Conservation (phyloP, 2,113 vertebrate species). For the Paramormyrops kingsleyae region DNA sequence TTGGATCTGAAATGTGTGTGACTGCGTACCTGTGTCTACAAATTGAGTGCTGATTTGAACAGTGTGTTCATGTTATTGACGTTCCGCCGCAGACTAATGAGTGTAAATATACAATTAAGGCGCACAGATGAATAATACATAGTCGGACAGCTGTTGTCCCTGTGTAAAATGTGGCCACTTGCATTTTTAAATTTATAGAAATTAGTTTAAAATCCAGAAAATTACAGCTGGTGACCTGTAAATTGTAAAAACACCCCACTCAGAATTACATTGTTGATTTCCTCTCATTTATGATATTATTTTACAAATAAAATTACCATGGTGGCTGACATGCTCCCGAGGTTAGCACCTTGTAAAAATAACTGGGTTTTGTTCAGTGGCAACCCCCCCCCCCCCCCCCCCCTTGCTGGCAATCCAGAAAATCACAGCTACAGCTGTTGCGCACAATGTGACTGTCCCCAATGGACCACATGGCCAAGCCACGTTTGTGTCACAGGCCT, state of each 20-base stretch:
- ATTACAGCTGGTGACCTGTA: not conserved
- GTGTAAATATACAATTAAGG: slow-evolving; percentile 1
- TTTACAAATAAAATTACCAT: not conserved
- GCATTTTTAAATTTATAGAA: not conserved
- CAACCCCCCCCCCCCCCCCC: not conserved
- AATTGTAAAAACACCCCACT: not conserved
- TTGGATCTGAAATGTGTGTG: not conserved
- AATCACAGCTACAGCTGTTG: not conserved
- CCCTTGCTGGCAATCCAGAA: not conserved
- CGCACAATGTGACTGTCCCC: not conserved
- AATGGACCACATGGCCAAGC: not conserved
- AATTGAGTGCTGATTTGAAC: not conserved
- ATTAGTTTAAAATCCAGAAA: not conserved
- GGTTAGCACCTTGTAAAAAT: not conserved
- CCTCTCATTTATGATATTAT: not conserved
- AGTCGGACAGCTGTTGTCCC: not conserved
- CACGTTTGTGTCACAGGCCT: not conserved
- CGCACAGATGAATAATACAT: not conserved
- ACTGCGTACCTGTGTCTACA: slow-evolving; percentile 1
- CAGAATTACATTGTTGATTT: not conserved
- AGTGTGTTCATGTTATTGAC: not conserved
- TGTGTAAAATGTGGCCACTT: not conserved
- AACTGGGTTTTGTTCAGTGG: not conserved
- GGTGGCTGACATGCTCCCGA: not conserved
- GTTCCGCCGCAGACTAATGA: not conserved